phyloP scores from a whole-genome alignment of 53 echinoderm and acorn worm genomes.

The Astropecten irregularis region DNA sequence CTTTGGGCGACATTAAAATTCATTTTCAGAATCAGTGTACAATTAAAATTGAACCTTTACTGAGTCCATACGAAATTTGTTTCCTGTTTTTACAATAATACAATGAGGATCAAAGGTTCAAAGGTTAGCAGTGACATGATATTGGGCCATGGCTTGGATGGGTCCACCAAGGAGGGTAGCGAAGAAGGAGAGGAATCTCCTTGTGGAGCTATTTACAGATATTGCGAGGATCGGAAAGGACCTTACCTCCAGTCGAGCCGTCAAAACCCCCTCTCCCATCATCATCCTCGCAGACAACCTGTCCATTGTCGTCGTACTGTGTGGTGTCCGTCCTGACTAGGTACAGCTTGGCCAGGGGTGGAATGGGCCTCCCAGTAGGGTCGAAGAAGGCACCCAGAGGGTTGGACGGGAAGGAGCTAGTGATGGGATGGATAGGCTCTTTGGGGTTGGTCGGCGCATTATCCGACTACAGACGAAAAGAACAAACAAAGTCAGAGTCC shows the following conservation, averaged over 20 bases:
- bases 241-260: no score
- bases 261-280: no score
- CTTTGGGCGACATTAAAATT: background rate
- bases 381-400: slow-evolving; percentile 70
- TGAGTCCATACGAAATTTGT: no score
- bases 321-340: slow-evolving; percentile 67
- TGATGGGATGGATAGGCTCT: slow-evolving; percentile 83
- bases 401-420: slow-evolving; percentile 73
- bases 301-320: slow-evolving; percentile 21
- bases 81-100: no score
- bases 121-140: no score
- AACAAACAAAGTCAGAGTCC: background rate
- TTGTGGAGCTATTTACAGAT: no score
- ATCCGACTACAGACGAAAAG: slow-evolving; percentile 56
- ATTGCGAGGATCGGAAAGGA: no score
- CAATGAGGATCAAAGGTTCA: no score
- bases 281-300: slow-evolving; percentile 33
- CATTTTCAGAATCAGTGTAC: background rate
- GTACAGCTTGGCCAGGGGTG: slow-evolving; percentile 74
- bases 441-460: slow-evolving; percentile 81
- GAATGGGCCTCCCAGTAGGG: slow-evolving; percentile 57
- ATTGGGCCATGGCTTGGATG: no score
- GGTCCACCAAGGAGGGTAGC: no score
- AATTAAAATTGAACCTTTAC: no score
- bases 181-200: no score